Evolutionary conservation across 2,888 invertebrate species (phyloP).

Genomic region (Teleogryllus oceanicus): DNA sequence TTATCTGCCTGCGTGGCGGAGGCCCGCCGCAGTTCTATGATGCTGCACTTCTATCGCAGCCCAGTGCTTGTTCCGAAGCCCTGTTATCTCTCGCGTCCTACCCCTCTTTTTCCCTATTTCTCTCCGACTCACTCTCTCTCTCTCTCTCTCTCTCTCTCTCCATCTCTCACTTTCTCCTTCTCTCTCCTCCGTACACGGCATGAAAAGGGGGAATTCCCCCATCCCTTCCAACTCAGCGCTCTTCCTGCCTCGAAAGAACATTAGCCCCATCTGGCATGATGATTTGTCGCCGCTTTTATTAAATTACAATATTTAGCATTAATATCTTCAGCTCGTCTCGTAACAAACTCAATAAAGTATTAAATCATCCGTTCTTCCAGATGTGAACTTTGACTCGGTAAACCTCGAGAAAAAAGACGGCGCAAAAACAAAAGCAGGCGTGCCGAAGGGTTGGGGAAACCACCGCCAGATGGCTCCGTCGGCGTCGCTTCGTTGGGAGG

Average conservation of each 20-base stretch:
- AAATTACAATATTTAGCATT: constrained; percentile 18
- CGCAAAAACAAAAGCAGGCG: background rate
- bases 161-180: background rate
- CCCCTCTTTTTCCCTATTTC: background rate
- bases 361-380: constrained; percentile 5
- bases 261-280: constrained; percentile 10
- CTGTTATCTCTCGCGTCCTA: background rate
- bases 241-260: background rate
- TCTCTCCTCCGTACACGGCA: background rate
- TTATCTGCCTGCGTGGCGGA: background rate
- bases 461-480: background rate
- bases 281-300: constrained; percentile 1
- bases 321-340: constrained; percentile 7
- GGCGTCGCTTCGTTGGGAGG: background rate
- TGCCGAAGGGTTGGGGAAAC: background rate
- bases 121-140: background rate
- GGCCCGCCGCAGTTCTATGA: background rate
- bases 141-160: background rate
- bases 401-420: background rate
- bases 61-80: background rate
- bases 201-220: too few species aligned
- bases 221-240: too few species aligned
- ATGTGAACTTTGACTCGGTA: background rate
- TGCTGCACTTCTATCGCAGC: constrained; percentile 4
- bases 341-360: constrained; percentile 7